These are phyloP conservation scores for Halesus radiatus DNA, from an alignment of 1,140 invertebrate species.

Conservation along the genomic window DNA sequence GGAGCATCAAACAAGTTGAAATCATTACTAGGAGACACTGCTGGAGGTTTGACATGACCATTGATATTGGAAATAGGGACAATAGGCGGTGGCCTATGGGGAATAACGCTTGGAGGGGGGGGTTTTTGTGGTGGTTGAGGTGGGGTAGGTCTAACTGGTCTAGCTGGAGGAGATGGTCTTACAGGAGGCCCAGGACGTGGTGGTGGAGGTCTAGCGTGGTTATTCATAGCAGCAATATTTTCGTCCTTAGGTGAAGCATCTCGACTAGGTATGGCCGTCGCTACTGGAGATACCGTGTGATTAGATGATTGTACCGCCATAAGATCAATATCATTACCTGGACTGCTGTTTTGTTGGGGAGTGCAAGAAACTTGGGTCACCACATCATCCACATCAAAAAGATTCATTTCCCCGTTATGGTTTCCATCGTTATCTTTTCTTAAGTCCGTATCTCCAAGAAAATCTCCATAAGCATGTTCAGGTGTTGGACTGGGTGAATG, in stretches of 20 bases:
- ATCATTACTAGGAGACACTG: conserved; percentile 56
- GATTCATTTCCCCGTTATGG: conserved; percentile 46
- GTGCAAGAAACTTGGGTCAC: conserved; percentile 51
- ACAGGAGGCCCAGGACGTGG: conserved; percentile 65
- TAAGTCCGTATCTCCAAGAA: conserved; percentile 70
- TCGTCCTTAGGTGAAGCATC: conserved; percentile 58
- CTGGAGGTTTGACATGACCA: conserved; percentile 58
- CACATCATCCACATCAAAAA: conserved; percentile 56
- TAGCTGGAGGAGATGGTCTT: conserved; percentile 63
- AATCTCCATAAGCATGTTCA: conserved; percentile 78
- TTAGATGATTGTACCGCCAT: conserved; percentile 35
- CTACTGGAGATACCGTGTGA: background rate
- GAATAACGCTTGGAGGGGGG: conserved; percentile 55
- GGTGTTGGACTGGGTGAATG: conserved; percentile 89
- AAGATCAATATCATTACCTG: conserved; percentile 38
- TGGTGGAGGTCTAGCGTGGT: conserved; percentile 51
- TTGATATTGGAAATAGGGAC: conserved; percentile 58
- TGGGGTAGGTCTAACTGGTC: conserved; percentile 54
- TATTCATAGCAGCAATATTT: conserved; percentile 27
- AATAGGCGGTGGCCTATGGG: conserved; percentile 57
- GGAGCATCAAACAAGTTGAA: conserved; percentile 68
- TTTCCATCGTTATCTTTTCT: conserved; percentile 41
- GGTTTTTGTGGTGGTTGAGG: conserved; percentile 51
- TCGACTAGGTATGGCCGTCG: conserved; percentile 26
- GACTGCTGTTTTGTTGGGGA: conserved; percentile 51